A percentile compares a stretch with the other conserved stretches of the same genome.
phyloP scores from a whole-genome alignment of 2,888 invertebrate species.

The Idaea dimidiata region DNA sequence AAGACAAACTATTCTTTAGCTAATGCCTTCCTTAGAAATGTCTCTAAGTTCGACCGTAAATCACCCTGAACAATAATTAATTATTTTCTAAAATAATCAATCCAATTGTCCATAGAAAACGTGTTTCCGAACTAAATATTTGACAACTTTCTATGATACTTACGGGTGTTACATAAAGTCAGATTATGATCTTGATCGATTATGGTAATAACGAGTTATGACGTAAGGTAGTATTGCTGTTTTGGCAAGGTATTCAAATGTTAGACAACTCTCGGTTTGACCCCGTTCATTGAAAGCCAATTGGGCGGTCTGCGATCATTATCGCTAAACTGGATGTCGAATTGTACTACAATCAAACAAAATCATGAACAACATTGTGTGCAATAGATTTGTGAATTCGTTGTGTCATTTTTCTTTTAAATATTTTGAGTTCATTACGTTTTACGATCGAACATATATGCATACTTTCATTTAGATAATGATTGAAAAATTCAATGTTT shows the following conservation, averaged over 20 bases:
- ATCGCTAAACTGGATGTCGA: conserved; percentile 49
- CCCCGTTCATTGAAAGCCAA: conserved; percentile 50
- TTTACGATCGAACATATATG: not conserved
- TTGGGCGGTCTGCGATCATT: conserved; percentile 52
- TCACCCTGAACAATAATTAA: no score
- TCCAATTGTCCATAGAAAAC: not conserved
- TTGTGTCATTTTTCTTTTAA: conserved; percentile 18
- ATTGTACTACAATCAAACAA: conserved; percentile 28
- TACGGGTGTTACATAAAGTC: conserved; percentile 55
- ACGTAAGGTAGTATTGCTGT: conserved; percentile 56
- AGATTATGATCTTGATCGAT: conserved; percentile 71
- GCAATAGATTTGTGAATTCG: conserved; percentile 39
- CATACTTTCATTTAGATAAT: no score
- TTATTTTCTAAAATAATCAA: no score
- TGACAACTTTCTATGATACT: conserved; percentile 60
- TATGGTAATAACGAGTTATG: conserved; percentile 67
- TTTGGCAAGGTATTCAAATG: conserved; percentile 45
- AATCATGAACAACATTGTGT: not conserved
- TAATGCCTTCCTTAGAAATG: no score
- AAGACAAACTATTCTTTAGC: no score
- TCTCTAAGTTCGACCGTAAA: no score
- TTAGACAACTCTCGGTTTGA: conserved; percentile 56
- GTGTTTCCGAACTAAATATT: conserved; percentile 41
- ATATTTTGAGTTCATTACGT: not conserved
- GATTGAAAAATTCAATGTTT: no score